These are phyloP conservation scores for Phalanger gymnotis DNA, from an alignment of 2,797 vertebrate species.

Conservation along the genomic window DNA sequence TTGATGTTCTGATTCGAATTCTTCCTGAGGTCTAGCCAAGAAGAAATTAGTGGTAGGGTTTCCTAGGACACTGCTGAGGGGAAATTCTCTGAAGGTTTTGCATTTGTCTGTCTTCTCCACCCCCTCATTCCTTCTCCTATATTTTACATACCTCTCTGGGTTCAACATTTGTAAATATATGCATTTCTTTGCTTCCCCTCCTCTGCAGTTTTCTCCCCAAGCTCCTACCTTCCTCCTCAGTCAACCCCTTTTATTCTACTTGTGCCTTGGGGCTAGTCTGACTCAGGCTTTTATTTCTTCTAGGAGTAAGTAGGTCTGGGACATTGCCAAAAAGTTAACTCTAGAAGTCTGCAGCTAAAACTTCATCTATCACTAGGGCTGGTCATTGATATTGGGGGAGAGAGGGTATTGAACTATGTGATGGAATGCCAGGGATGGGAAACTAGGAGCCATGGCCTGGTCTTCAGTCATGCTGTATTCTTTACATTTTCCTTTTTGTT, in stretches of 20 bases:
- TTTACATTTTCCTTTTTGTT: background rate
- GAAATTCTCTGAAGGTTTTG: background rate
- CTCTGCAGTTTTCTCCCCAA: background rate
- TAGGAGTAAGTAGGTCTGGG: background rate
- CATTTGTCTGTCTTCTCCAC: background rate
- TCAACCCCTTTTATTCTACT: background rate
- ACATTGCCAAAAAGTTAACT: background rate
- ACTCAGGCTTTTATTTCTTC: background rate
- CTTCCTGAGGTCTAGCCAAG: background rate
- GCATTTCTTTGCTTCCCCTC: background rate
- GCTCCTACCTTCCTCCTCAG: background rate
- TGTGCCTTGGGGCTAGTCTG: background rate
- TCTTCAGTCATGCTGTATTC: background rate
- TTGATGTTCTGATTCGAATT: background rate
- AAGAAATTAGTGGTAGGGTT: background rate
- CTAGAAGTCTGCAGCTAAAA: background rate
- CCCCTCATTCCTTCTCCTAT: background rate
- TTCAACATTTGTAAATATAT: background rate
- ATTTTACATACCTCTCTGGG: background rate
- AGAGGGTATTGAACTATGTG: background rate
- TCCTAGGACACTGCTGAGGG: background rate
- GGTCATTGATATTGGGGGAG: background rate
- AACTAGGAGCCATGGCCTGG: background rate
- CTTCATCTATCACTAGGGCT: background rate
- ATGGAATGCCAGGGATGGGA: background rate